These are phyloP conservation scores for Phylloscopus trochiloides DNA, from an alignment of 2,113 vertebrate genomes.

Conservation along the genomic window DNA sequence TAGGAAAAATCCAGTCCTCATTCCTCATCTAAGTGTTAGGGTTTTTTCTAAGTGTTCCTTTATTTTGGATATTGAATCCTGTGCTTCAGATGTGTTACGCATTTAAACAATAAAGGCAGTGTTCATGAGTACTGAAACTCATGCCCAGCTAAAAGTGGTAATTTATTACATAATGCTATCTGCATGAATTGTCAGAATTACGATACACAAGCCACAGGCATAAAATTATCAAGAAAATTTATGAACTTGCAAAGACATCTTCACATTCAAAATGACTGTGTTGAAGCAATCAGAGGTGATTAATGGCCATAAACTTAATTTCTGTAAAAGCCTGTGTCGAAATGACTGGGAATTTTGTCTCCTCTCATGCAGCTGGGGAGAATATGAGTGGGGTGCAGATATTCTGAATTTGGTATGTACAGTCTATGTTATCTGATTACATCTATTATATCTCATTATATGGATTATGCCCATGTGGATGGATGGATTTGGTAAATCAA, in stretches of 20 bases:
- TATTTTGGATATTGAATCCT: not conserved
- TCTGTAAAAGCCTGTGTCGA: not conserved
- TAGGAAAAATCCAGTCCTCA: not conserved
- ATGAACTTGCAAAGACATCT: constrained; percentile 37
- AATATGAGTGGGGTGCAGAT: not conserved
- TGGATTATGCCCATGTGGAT: not conserved
- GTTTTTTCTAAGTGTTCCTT: not conserved
- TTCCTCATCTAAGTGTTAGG: not conserved
- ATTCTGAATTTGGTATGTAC: not conserved
- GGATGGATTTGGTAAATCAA: not conserved
- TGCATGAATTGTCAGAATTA: constrained; percentile 69
- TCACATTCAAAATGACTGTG: constrained; percentile 12
- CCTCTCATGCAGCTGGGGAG: not conserved
- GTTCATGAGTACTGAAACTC: not conserved
- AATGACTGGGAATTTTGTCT: constrained; percentile 3
- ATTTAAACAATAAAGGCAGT: not conserved
- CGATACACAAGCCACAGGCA: constrained; percentile 12
- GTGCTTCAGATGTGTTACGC: not conserved
- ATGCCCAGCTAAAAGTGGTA: constrained; percentile 34
- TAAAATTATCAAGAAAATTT: constrained; percentile 49
- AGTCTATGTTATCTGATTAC: not conserved
- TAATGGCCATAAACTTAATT: constrained; percentile 28
- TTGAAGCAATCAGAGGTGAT: constrained; percentile 27
- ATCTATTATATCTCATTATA: not conserved
- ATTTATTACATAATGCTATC: constrained; percentile 46